Conservation (phyloP, 2,797 vertebrate genomes). For the Crenuchus spilurus region DNA sequence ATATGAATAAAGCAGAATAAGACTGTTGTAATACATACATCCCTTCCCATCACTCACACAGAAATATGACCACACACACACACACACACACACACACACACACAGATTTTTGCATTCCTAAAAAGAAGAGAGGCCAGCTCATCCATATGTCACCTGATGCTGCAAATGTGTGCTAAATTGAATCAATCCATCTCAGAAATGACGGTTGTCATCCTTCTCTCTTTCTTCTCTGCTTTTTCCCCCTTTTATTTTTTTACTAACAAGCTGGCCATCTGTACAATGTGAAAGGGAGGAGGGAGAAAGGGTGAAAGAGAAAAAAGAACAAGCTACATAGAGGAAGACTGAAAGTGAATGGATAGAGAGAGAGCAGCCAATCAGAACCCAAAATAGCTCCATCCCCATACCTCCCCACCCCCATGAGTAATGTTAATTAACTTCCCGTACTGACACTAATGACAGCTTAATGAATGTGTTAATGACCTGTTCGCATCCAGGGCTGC, state of each 20-base stretch:
- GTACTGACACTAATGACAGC: constrained; percentile 43
- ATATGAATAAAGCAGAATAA: not conserved
- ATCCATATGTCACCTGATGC: constrained; percentile 75
- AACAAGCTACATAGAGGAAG: not conserved
- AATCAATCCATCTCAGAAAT: constrained; percentile 89
- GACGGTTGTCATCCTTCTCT: constrained; percentile 79
- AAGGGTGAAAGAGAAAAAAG: not conserved
- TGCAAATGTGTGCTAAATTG: constrained; percentile 84
- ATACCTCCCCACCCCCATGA: constrained; percentile 24
- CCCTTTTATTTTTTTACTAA: constrained; percentile 7
- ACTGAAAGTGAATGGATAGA: not conserved
- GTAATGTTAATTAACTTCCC: constrained; percentile 44
- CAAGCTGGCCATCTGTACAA: constrained; percentile 26
- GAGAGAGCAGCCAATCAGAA: constrained; percentile 17
- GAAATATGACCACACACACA: not conserved
- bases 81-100: constrained; percentile 4
- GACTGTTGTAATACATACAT: not conserved
- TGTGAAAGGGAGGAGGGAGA: constrained; percentile 2
- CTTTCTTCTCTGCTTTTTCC: constrained; percentile 65
- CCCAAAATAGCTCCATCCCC: constrained; percentile 59
- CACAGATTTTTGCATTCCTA: constrained; percentile 11
- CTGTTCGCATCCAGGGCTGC: constrained; percentile 15
- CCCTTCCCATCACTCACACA: not conserved
- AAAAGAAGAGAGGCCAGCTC: constrained; percentile 28
- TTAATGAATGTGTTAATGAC: constrained; percentile 52